phyloP scores from a whole-genome alignment of 2,888 invertebrate genomes.

The Xylophagus ater region DNA sequence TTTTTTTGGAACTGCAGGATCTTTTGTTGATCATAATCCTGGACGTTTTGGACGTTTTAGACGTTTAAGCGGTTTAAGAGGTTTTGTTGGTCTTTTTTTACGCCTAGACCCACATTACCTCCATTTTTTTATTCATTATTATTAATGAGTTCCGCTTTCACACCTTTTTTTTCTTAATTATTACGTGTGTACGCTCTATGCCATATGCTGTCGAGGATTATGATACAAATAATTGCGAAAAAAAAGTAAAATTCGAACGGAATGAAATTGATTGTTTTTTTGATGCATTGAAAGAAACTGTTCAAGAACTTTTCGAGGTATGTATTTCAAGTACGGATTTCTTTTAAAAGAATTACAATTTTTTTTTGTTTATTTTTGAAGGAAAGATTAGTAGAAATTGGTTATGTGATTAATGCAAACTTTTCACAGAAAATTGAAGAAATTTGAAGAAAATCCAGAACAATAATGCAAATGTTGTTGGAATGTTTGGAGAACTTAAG shows the following conservation, averaged over 20 bases:
- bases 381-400: conserved; percentile 3
- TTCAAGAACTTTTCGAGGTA: conserved; percentile 29
- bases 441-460: conserved; percentile 8
- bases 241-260: conserved; percentile 11
- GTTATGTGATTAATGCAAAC: conserved; percentile 1
- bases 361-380: not conserved
- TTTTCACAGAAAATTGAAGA: conserved; percentile 7
- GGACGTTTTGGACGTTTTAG: too few species aligned
- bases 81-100: too few species aligned
- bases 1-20: too few species aligned
- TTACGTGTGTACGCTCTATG: too few species aligned
- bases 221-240: not conserved
- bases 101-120: too few species aligned
- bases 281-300: conserved; percentile 27
- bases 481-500: conserved; percentile 2
- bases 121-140: too few species aligned
- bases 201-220: too few species aligned
- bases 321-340: not conserved
- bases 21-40: too few species aligned
- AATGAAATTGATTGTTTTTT: conserved; percentile 30
- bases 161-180: too few species aligned
- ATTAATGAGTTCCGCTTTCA: too few species aligned
- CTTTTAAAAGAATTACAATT: not conserved
- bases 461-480: not conserved
- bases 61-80: too few species aligned